These are phyloP conservation scores for Phytoseiulus persimilis DNA, from an alignment of 2,888 invertebrate species.

Conservation along the genomic window DNA sequence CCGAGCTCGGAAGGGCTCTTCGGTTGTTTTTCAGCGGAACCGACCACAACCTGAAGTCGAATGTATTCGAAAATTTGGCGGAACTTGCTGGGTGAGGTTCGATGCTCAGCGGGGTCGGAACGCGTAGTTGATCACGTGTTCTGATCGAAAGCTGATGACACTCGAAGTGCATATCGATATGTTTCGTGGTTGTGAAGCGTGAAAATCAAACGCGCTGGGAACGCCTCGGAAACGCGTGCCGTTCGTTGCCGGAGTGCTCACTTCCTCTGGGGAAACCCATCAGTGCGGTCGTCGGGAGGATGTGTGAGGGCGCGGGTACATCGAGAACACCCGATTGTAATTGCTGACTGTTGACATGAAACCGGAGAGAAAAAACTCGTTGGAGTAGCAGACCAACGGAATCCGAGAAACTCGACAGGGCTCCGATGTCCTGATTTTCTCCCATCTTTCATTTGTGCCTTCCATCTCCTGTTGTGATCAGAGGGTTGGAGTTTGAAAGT, in stretches of 20 bases:
- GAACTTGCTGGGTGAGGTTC: neutral
- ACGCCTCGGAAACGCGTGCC: slow-evolving; percentile 5
- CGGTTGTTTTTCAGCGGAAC: neutral
- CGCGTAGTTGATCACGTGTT: neutral
- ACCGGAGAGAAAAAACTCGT: neutral
- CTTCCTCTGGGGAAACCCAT: neutral
- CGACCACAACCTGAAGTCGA: neutral
- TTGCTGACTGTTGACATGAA: neutral
- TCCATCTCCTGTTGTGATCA: no score
- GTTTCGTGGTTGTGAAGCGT: neutral
- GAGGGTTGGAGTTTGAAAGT: no score
- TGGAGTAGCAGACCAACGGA: no score
- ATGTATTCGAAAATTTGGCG: neutral
- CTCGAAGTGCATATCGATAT: neutral
- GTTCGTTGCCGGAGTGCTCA: neutral
- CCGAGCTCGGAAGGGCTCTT: neutral
- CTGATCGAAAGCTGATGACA: neutral
- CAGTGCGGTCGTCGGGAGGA: neutral
- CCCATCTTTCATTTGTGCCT: no score
- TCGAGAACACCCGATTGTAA: neutral
- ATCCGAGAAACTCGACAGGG: no score
- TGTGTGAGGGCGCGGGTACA: neutral
- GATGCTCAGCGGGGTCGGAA: neutral
- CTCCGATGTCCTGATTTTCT: no score
- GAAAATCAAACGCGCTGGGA: neutral